phyloP scores from a whole-genome alignment of 2,113 vertebrate genomes.

The Amblyornis subalaris region DNA sequence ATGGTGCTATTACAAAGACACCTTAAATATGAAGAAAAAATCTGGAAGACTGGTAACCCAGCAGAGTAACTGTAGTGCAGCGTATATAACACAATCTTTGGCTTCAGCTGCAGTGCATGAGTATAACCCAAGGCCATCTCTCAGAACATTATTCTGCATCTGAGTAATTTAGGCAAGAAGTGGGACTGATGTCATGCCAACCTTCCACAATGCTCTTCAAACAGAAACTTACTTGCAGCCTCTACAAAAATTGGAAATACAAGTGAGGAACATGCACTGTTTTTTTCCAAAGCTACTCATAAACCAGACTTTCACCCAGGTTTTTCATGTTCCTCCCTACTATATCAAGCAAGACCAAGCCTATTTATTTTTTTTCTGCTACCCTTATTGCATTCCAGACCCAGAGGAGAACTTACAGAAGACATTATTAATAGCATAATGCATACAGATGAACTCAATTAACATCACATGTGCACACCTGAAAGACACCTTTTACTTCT shows the following conservation, averaged over 20 bases:
- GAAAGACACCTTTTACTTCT: not conserved
- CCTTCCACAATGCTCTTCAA: not conserved
- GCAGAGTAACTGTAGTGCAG: not conserved
- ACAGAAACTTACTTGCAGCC: not conserved
- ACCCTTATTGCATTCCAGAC: not conserved
- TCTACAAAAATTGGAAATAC: not conserved
- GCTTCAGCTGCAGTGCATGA: not conserved
- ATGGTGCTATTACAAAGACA: not conserved
- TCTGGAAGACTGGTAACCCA: not conserved
- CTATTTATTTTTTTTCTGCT: not conserved
- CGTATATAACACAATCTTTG: accelerated
- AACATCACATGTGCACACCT: not conserved
- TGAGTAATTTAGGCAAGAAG: not conserved
- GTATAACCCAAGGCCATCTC: not conserved
- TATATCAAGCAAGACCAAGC: not conserved
- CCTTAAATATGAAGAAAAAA: not conserved
- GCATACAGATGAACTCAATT: not conserved
- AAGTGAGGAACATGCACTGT: not conserved
- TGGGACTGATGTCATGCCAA: not conserved
- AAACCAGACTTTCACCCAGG: not conserved
- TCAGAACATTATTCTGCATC: not conserved
- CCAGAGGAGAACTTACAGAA: not conserved
- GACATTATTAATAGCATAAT: not conserved
- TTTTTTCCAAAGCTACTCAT: not conserved
- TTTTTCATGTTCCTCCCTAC: not conserved